Evolutionary conservation across 2,888 invertebrate species (phyloP), one percentile per base, ranked within the genome.

Genomic region (Colletes collaris): DNA sequence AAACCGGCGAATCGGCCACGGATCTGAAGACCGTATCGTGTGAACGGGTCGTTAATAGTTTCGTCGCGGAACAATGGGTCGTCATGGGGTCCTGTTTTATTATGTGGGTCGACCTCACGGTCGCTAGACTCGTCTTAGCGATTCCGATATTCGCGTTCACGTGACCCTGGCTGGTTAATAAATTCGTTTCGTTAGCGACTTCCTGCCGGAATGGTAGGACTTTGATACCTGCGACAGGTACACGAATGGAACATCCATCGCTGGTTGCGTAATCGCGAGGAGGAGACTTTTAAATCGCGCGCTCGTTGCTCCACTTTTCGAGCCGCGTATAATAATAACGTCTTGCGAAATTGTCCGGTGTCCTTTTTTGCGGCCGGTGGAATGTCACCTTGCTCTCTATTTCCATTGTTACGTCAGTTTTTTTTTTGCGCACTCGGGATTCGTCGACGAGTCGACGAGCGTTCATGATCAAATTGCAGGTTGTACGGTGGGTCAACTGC

Each of bases 321-420:
- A 35, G n/a, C 13, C 63, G 37, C 68, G 59, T 52, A 46, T 60
- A 56, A 71, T 46, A 58, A 63, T 56, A 27, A 8, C 35, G 3
- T 1, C n/a, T 83, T 76, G 55, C 63, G 58, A 76, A 74, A 75
- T 4, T 19, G 13, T 64, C 53, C 50, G 37, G 7, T 46, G 13
- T 11, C 66, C 50, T 44, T 60, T 62, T 27, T 60, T 56, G 49
- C 19, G 53, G 56, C 27, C 37, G 35, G 3, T 7, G 27, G 35
- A 72, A 64, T 72, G 77, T 70, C 60, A 73, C 55, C 72, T 77
- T 75, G 69, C 59, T 80, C 27, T 55, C 64, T 50, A 55, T 64
- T 64, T 2, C 27, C 64, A 64, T 68, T 60, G 55, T 79, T 72
- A 65, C 71, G 46, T 37, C 46, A 77, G 16, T 16, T 27, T 16